Evolutionary conservation across 2,797 vertebrate genomes (phyloP).

Genomic region (Phrynocephalus vlangalii): DNA sequence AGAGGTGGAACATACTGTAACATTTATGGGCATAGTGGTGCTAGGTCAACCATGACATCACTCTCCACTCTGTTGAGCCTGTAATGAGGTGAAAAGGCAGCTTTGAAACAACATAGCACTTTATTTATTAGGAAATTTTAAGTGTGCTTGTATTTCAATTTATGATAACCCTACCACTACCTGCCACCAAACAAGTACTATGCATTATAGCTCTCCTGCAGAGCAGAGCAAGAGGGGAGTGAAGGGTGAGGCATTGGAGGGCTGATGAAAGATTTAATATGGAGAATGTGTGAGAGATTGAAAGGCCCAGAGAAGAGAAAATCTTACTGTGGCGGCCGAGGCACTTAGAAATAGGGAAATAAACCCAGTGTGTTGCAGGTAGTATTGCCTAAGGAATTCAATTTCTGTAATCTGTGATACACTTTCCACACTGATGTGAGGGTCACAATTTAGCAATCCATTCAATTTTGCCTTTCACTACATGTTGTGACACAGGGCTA

Average conservation of each 20-base stretch:
- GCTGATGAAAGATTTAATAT: constrained; percentile 68
- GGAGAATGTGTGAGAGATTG: constrained; percentile 55
- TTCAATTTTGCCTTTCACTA: neutral
- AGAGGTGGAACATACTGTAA: constrained; percentile 81
- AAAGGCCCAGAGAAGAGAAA: constrained; percentile 59
- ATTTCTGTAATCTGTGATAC: neutral
- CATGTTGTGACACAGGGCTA: neutral
- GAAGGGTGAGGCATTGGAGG: constrained; percentile 52
- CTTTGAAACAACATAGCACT: constrained; percentile 78
- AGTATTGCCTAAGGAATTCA: neutral
- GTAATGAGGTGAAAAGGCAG: constrained; percentile 84
- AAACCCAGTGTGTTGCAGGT: neutral
- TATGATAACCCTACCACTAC: constrained; percentile 68
- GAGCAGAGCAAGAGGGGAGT: constrained; percentile 36
- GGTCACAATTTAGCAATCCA: neutral
- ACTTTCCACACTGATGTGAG: neutral
- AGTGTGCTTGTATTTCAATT: constrained; percentile 73
- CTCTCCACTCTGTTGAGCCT: constrained; percentile 77
- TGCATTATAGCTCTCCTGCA: constrained; percentile 68
- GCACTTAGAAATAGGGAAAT: constrained; percentile 47
- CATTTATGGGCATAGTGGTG: constrained; percentile 84
- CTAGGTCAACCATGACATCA: constrained; percentile 83
- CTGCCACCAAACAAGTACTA: constrained; percentile 71
- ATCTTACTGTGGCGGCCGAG: constrained; percentile 51
- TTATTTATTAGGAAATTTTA: constrained; percentile 82